phyloP scores from a whole-genome alignment of 1,140 invertebrate species.

The Drosophila jambulina region DNA sequence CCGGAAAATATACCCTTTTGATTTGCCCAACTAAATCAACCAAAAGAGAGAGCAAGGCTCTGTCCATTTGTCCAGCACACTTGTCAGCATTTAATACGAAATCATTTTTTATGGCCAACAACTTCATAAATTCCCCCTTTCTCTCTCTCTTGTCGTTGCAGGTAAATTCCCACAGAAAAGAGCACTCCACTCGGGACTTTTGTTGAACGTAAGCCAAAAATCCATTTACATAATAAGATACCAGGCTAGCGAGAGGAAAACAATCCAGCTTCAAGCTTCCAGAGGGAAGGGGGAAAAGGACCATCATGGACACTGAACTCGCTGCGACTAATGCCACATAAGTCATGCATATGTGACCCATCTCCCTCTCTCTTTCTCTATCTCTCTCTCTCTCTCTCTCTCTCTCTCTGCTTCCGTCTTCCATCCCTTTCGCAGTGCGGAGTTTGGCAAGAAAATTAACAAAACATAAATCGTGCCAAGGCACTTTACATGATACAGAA shows the following conservation, averaged over 20 bases:
- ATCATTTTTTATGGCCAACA: slow-evolving; percentile 22
- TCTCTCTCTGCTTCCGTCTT: background rate
- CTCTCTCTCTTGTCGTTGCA: slow-evolving; percentile 31
- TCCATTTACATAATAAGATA: slow-evolving; percentile 67
- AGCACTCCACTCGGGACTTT: slow-evolving; percentile 27
- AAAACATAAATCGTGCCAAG: slow-evolving; percentile 61
- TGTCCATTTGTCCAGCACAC: slow-evolving; percentile 6
- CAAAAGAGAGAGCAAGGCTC: background rate
- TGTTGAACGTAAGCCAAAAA: slow-evolving; percentile 63
- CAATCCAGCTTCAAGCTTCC: background rate
- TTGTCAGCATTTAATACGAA: slow-evolving; percentile 40
- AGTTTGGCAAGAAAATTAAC: slow-evolving; percentile 64
- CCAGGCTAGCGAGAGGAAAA: slow-evolving; percentile 20
- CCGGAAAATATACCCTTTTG: background rate
- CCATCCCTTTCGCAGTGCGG: background rate
- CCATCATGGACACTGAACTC: slow-evolving; percentile 37
- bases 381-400: background rate
- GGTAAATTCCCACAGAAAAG: slow-evolving; percentile 37
- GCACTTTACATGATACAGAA: slow-evolving; percentile 45
- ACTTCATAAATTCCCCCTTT: slow-evolving; percentile 18
- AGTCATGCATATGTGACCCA: slow-evolving; percentile 56
- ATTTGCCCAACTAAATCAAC: slow-evolving; percentile 2
- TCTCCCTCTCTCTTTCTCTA: background rate
- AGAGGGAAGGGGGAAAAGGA: background rate
- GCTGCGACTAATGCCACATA: slow-evolving; percentile 56